Evolutionary conservation across 2,797 vertebrate species (phyloP), one percentile per base, ranked within the genome.

Genomic region (Ctenochaetus hawaiiensis): DNA sequence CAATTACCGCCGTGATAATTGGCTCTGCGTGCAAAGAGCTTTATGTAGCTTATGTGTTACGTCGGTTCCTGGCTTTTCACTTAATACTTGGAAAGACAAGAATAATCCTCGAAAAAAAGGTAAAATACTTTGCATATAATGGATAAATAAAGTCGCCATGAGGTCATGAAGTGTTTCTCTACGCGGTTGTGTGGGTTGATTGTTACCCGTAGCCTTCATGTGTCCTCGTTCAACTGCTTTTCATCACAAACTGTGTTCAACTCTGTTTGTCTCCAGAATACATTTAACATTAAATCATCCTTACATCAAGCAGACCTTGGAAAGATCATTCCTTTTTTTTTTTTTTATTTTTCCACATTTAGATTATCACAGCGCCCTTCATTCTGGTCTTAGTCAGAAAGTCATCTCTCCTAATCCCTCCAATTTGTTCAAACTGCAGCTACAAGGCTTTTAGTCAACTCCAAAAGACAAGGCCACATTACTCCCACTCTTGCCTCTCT

Each of bases 1-100:
- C 72, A 77, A 62, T 75, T 22, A 66, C 86, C 62, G 60, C 57
- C 44, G 67, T 76, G 53, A 86, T 82, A 70, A 78, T 61, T 60
- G 70, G 41, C 72, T 79, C 13, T 59, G 23, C 68, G 56, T 86
- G 56, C 76, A 72, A 85, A 79, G 47, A 20, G 65, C 54, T 79
- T 78, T 69, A 39, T 63, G 59, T 61, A 67, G 71, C 48, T 63
- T 67, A 48, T 72, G 63, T 39, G 67, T 78, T 67, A 60, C 47
- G 56, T 17, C 59, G 30, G 62, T 63, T 20, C 37, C 39, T 26
- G 37, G 43, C 64, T 72, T 53, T 83, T 72, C 59, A 67, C 23
- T 70, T 54, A 61, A 74, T 56, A 68, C 30, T 80, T 17, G 4
- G 23, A 71, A 59, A 74, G 37, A 76, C 3, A 6, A 79, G 41